Percentiles rank a stretch among this genome's conserved stretches.
These are phyloP conservation scores for Illadopsis cleaveri DNA, from an alignment of 2,113 vertebrate genomes.

Conservation along the genomic window DNA sequence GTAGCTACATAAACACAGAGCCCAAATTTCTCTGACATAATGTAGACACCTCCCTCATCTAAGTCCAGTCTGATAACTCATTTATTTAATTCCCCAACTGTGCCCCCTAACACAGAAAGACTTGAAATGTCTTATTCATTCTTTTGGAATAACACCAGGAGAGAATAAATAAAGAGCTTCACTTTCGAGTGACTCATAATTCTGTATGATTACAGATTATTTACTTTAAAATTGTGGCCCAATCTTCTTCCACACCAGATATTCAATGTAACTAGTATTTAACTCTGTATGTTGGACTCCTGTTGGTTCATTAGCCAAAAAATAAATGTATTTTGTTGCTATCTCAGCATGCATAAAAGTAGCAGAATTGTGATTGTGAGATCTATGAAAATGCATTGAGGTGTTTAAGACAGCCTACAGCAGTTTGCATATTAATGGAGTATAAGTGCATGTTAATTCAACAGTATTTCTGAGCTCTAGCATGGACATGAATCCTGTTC, in stretches of 20 bases:
- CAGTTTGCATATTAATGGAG: not conserved
- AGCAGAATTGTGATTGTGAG: not conserved
- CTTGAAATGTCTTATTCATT: not conserved
- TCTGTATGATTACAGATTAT: not conserved
- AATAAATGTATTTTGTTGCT: not conserved
- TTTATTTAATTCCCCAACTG: not conserved
- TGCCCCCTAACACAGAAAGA: not conserved
- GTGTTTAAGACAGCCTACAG: not conserved
- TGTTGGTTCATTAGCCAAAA: not conserved
- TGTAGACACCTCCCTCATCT: not conserved
- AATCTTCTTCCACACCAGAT: not conserved
- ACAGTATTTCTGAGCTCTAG: not conserved
- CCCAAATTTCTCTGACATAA: not conserved
- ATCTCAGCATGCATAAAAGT: not conserved
- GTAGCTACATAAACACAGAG: not conserved
- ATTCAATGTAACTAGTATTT: not conserved
- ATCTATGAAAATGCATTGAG: not conserved
- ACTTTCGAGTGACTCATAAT: not conserved
- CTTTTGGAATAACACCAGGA: not conserved
- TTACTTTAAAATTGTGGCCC: not conserved
- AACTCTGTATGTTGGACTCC: not conserved
- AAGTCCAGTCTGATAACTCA: not conserved
- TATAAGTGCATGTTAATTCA: not conserved
- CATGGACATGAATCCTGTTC: not conserved
- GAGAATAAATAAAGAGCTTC: not conserved